These are phyloP conservation scores for Cryptosula pallasiana DNA, from an alignment of 2,888 invertebrate species.

Conservation along the genomic window DNA sequence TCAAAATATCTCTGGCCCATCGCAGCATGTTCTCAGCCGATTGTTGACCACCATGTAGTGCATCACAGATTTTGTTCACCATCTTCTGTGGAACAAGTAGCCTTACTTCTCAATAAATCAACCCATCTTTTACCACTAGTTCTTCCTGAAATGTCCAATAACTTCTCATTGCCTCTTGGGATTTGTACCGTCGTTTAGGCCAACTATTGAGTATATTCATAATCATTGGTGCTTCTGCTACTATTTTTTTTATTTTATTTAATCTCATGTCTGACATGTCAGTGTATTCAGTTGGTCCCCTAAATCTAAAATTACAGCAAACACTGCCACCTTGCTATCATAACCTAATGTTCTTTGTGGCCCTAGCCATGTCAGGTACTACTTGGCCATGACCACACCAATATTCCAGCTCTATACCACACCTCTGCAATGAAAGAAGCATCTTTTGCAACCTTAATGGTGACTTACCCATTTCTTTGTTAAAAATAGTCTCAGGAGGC, in stretches of 20 bases:
- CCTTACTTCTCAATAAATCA: conserved; percentile 30
- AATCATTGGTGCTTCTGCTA: not conserved
- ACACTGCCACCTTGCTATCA: not conserved
- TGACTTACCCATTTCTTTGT: conserved; percentile 16
- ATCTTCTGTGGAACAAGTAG: conserved; percentile 31
- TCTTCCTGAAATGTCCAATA: conserved; percentile 29
- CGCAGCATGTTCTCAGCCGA: conserved; percentile 25
- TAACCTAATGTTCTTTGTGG: conserved; percentile 25
- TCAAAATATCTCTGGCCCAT: conserved; percentile 20
- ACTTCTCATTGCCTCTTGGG: conserved; percentile 26
- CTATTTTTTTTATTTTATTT: not conserved
- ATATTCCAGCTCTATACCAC: conserved; percentile 23
- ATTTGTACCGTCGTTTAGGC: conserved; percentile 19
- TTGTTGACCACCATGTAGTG: conserved; percentile 26
- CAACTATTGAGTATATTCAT: not conserved
- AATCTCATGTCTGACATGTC: not conserved
- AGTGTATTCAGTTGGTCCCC: not conserved
- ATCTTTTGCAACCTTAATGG: not conserved
- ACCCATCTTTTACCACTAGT: conserved; percentile 29
- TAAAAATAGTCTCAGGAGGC: not conserved
- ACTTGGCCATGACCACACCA: not conserved
- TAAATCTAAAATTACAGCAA: not conserved
- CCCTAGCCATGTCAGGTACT: conserved; percentile 25
- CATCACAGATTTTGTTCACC: conserved; percentile 27
- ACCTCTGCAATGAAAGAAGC: conserved; percentile 25